Conservation (phyloP, 2,113 vertebrate species). For the Myotis davidii region DNA sequence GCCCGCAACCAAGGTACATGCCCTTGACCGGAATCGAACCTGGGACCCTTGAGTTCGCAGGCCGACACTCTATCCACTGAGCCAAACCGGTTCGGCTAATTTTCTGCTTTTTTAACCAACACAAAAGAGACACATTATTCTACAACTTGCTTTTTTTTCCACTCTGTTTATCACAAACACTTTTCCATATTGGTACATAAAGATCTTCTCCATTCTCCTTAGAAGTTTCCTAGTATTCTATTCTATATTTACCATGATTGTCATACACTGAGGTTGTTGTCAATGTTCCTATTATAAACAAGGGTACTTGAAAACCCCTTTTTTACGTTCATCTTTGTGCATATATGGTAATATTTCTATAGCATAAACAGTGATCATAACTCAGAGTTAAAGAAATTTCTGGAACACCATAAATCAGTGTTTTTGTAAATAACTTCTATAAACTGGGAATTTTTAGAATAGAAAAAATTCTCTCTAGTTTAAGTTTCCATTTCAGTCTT, state of each 20-base stretch:
- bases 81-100: not conserved
- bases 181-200: not conserved
- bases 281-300: not conserved
- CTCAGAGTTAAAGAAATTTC: not conserved
- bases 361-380: not conserved
- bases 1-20: too few species aligned
- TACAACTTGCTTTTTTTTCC: not conserved
- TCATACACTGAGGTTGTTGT: not conserved
- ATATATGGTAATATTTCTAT: not conserved
- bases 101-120: not conserved
- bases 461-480: conserved; percentile 10
- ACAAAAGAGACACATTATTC: not conserved
- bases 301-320: not conserved
- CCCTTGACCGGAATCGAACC: too few species aligned
- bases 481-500: not conserved
- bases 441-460: not conserved
- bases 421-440: not conserved
- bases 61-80: too few species aligned
- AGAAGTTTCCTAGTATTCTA: not conserved
- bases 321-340: not conserved
- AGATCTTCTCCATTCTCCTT: not conserved
- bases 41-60: too few species aligned
- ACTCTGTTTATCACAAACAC: not conserved
- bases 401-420: not conserved
- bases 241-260: not conserved